Conservation (phyloP, 2,888 invertebrate genomes). For the Diadegma fenestrale region DNA sequence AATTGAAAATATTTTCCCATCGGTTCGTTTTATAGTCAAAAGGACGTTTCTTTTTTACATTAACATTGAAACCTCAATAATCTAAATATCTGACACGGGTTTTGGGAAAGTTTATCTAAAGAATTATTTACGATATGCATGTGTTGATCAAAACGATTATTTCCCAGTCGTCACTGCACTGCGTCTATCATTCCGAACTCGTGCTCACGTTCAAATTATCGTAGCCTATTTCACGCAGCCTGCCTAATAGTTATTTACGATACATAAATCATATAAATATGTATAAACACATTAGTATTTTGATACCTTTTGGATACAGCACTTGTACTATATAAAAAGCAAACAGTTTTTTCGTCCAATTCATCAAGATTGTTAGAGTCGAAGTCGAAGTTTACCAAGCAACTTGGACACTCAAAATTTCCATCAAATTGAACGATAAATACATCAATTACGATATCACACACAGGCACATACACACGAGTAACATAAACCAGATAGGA, state of each 20-base stretch:
- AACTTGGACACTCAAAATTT: neutral
- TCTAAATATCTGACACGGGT: slow-evolving; percentile 12
- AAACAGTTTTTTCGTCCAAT: slow-evolving; percentile 21
- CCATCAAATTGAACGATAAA: slow-evolving; percentile 6
- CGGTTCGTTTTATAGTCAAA: neutral
- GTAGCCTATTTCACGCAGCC: slow-evolving; percentile 68
- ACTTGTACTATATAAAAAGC: slow-evolving; percentile 42
- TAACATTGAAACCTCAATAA: neutral
- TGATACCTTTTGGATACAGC: slow-evolving; percentile 52
- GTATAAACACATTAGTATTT: slow-evolving; percentile 62
- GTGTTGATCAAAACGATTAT: slow-evolving; percentile 23
- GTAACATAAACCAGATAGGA: neutral
- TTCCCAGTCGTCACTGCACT: slow-evolving; percentile 42
- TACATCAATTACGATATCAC: neutral
- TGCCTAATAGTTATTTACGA: slow-evolving; percentile 64
- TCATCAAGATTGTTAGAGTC: neutral
- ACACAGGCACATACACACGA: neutral
- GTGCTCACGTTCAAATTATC: slow-evolving; percentile 65
- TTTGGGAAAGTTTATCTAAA: neutral
- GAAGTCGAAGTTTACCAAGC: neutral
- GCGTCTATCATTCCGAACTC: slow-evolving; percentile 30
- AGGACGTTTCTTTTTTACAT: neutral
- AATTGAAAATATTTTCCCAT: neutral
- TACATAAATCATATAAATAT: slow-evolving; percentile 42
- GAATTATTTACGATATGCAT: slow-evolving; percentile 21